phyloP scores from a whole-genome alignment of 2,113 vertebrate species.

The Pteruthius melanotis region DNA sequence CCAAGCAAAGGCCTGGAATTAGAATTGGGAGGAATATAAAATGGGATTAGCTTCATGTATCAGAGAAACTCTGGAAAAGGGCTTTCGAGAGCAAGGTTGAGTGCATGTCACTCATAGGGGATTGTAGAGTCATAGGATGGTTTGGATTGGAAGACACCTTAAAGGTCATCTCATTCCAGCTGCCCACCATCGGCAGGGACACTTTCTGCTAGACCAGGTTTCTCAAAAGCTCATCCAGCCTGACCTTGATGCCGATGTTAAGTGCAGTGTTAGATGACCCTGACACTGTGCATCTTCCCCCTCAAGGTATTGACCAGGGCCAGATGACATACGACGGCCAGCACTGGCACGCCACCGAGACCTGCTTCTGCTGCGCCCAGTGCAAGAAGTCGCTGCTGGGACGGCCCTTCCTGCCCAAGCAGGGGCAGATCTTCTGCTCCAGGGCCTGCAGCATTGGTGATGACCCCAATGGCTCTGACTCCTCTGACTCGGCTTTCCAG shows the following conservation, averaged over 20 bases:
- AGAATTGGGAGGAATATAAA: constrained; percentile 12
- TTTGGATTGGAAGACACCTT: not conserved
- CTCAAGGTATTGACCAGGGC: constrained; percentile 94
- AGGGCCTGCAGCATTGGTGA: constrained; percentile 91
- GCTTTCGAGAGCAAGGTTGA: accelerated
- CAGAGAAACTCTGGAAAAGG: not conserved
- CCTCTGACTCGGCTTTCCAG: constrained; percentile 94
- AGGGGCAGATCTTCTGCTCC: constrained; percentile 98
- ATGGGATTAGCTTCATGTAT: not conserved
- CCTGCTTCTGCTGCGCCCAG: constrained; percentile 94
- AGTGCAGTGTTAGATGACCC: not conserved
- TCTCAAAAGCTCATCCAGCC: not conserved
- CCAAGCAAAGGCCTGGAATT: not conserved
- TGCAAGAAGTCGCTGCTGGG: constrained; percentile 96
- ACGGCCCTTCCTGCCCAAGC: constrained; percentile 94
- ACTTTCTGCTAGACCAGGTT: not conserved
- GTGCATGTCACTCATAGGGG: accelerated
- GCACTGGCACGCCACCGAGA: constrained; percentile 96
- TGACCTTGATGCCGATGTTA: not conserved
- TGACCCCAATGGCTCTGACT: constrained; percentile 92
- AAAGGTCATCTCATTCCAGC: not conserved
- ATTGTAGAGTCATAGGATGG: not conserved
- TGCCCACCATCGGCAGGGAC: not conserved
- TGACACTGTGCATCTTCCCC: not conserved
- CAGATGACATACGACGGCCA: constrained; percentile 99